These are phyloP conservation scores for Drosophila hamatofila DNA, from an alignment of 2,888 invertebrate genomes.

Conservation along the genomic window DNA sequence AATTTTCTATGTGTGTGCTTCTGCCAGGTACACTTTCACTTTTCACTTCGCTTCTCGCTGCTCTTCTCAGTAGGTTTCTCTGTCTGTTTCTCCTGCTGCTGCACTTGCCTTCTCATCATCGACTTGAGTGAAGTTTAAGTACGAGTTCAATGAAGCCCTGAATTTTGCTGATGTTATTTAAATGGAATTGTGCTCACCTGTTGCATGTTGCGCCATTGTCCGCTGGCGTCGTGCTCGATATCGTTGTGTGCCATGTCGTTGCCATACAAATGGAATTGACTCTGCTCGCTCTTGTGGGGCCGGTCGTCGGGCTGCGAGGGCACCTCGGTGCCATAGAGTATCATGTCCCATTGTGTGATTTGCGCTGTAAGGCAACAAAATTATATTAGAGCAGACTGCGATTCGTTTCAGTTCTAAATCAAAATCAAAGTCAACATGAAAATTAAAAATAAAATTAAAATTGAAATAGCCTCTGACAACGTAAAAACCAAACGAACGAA, in stretches of 20 bases:
- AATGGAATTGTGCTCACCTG: conserved; percentile 86
- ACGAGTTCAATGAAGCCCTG: not conserved
- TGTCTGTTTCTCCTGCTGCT: not conserved
- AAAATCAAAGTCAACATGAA: conserved; percentile 25
- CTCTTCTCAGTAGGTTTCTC: not conserved
- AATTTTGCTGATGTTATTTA: not conserved
- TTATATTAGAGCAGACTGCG: conserved; percentile 27
- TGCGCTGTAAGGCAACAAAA: conserved; percentile 85
- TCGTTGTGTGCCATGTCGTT: conserved; percentile 88
- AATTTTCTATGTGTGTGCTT: not conserved
- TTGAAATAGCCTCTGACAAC: conserved; percentile 5
- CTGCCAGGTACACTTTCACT: not conserved
- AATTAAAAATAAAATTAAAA: conserved; percentile 11
- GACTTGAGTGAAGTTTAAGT: not conserved
- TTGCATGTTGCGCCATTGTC: conserved; percentile 88
- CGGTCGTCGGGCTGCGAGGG: conserved; percentile 87
- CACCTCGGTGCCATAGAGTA: conserved; percentile 92
- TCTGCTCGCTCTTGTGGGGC: conserved; percentile 69
- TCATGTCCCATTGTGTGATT: conserved; percentile 92
- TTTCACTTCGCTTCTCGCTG: not conserved
- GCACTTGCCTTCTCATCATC: not conserved
- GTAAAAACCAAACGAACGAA: conserved; percentile 38
- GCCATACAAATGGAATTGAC: conserved; percentile 78
- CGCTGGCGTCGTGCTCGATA: conserved; percentile 87
- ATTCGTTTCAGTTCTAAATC: not conserved